Evolutionary conservation across 2,797 vertebrate species (phyloP).

Genomic region (Amniataba percoides): DNA sequence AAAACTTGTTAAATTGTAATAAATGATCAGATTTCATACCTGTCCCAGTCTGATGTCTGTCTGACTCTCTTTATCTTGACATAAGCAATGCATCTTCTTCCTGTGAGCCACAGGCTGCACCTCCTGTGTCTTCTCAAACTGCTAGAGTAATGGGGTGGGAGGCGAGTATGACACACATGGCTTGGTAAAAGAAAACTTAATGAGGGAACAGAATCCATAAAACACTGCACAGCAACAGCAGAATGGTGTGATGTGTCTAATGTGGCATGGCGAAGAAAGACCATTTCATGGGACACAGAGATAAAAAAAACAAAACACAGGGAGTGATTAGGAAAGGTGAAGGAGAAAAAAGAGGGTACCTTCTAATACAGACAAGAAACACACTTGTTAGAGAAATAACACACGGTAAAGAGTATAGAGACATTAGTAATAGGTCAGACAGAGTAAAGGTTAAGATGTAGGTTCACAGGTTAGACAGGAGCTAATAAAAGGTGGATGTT

Average conservation of each 20-base stretch:
- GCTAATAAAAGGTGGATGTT: slow-evolving; percentile 64
- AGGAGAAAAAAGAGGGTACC: slow-evolving; percentile 62
- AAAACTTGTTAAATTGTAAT: background rate
- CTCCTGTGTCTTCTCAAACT: slow-evolving; percentile 68
- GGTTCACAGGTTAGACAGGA: slow-evolving; percentile 72
- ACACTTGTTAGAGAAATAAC: slow-evolving; percentile 66
- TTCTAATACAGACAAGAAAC: slow-evolving; percentile 66
- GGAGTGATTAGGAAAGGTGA: slow-evolving; percentile 79
- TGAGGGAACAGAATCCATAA: slow-evolving; percentile 87
- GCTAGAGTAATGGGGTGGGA: slow-evolving; percentile 90
- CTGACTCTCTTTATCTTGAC: slow-evolving; percentile 65
- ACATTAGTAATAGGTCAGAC: slow-evolving; percentile 63
- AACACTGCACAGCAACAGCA: slow-evolving; percentile 83
- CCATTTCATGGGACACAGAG: slow-evolving; percentile 82
- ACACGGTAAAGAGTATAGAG: slow-evolving; percentile 48
- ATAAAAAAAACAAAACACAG: slow-evolving; percentile 70
- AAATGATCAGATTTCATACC: slow-evolving; percentile 66
- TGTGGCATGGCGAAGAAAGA: slow-evolving; percentile 78
- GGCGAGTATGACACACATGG: slow-evolving; percentile 86
- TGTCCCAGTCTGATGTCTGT: slow-evolving; percentile 52
- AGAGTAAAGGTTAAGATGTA: slow-evolving; percentile 68
- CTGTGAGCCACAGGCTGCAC: slow-evolving; percentile 17
- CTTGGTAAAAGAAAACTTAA: slow-evolving; percentile 88
- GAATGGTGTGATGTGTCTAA: slow-evolving; percentile 87
- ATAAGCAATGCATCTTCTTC: slow-evolving; percentile 19